Conservation (phyloP, 2,888 invertebrate species). For the Gonocerus acuteangulatus region DNA sequence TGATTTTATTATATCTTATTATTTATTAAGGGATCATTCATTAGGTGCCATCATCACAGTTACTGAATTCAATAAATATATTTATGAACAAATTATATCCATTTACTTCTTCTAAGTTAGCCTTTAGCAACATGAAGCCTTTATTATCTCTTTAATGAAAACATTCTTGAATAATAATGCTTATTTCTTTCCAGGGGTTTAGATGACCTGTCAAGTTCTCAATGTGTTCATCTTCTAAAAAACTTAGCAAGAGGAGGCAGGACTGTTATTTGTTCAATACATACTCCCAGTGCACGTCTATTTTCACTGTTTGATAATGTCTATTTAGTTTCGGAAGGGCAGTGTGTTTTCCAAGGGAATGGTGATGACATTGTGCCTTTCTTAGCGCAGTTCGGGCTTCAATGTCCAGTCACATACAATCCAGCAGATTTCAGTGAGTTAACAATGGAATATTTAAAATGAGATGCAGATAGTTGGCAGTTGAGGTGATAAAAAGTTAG, state of each 20-base stretch:
- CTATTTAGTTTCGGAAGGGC: conserved; percentile 79
- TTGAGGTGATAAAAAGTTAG: too few relatives aligned
- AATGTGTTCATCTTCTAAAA: conserved; percentile 78
- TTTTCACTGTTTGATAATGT: conserved; percentile 88
- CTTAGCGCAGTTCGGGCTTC: conserved; percentile 63
- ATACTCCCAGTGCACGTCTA: conserved; percentile 89
- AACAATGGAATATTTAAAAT: too few relatives aligned
- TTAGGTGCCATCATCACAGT: too few relatives aligned
- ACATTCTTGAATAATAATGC: too few relatives aligned
- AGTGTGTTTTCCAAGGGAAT: conserved; percentile 82
- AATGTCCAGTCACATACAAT: conserved; percentile 87
- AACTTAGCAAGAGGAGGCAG: conserved; percentile 76
- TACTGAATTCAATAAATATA: too few relatives aligned
- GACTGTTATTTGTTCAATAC: conserved; percentile 88
- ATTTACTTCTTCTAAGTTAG: too few relatives aligned
- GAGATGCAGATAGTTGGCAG: too few relatives aligned
- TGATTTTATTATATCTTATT: too few relatives aligned
- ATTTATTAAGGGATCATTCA: too few relatives aligned
- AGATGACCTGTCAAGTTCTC: conserved; percentile 82
- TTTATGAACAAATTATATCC: too few relatives aligned
- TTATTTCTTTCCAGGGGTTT: conserved; percentile 59
- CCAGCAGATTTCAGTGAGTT: conserved; percentile 89
- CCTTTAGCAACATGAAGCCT: too few relatives aligned
- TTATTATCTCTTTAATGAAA: too few relatives aligned
- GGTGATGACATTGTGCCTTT: conserved; percentile 73